Evolutionary conservation across 2,888 invertebrate species (phyloP), one percentile per base, ranked within the genome.

Genomic region (Tinea semifulvella): DNA sequence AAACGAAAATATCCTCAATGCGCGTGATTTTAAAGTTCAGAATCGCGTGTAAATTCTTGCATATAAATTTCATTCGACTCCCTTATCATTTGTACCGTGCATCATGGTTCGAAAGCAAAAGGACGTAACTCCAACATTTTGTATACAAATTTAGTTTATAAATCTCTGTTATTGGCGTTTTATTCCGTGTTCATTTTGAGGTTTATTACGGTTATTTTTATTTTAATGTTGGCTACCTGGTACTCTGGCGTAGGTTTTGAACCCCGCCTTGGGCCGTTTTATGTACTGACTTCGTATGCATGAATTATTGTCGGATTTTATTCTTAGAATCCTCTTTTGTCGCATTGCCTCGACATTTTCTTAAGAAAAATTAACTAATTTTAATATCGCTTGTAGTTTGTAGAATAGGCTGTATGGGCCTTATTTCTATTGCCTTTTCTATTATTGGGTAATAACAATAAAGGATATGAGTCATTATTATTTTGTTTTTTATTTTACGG

Each of bases 231-330:
- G 17, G 57, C 60, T 61, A 56, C 61, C 54, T 56, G 50, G 53
- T 48, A 48, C 47, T 44, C 52, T 57, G 61, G 58, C 56, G 60
- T 58, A 55, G 60, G 56, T 63, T 38, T 64, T 51, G 55, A 58
- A 48, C 55, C 56, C 56, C 53, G 69, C 70, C 66, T 57, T 38
- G 51, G 63, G 67, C 65, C 55, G 47, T 58, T 40, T 56, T 59
- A 58, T 57, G 50, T 57, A 57, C 52, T n/a, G 50, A 57, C 49
- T 55, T 51, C 51, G 49, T 46, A 43, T 46, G 42, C 51, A 52
- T 56, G 52, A 55, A 51, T 60, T 58, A 54, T 56, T 47, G 51
- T 36, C 26, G 18, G 5, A 35, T 35, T 35, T 14, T 35, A 36
- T 18, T 36, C 36, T 36, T 36, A 36, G 17, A 36, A 18, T 17